Conservation (phyloP, 1,140 invertebrate genomes). For the Papilio machaon region DNA sequence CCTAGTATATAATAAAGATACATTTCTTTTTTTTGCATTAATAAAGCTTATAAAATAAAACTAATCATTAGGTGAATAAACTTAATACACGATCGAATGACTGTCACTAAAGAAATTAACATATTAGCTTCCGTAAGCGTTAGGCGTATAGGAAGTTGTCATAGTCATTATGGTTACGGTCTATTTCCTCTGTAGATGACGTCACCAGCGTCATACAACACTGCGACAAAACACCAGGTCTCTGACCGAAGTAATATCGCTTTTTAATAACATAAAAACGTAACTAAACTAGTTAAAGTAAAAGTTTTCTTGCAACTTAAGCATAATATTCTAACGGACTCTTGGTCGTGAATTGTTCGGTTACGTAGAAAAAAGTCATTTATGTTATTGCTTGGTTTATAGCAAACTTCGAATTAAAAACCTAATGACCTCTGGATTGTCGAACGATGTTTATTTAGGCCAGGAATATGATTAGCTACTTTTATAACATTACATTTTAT, state of each 20-base stretch:
- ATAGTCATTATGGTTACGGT: slow-evolving; percentile 34
- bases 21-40: no score
- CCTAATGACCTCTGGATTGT: not conserved
- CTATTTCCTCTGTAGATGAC: slow-evolving; percentile 31
- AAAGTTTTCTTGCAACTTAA: not conserved
- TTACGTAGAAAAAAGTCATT: not conserved
- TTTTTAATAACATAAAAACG: not conserved
- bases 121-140: slow-evolving; percentile 21
- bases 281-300: not conserved
- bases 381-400: no score
- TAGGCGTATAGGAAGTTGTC: slow-evolving; percentile 31
- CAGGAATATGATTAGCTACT: not conserved
- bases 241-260: not conserved
- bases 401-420: not conserved
- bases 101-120: slow-evolving; percentile 26
- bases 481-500: no score
- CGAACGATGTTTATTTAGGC: no score
- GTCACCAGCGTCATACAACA: slow-evolving; percentile 24
- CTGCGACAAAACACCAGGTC: not conserved
- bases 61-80: slow-evolving; percentile 27
- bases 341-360: not conserved
- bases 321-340: not conserved
- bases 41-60: not conserved
- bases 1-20: no score
- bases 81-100: not conserved